Percentiles rank a stretch among this genome's conserved stretches.
Evolutionary conservation across 2,888 invertebrate genomes (phyloP).

Genomic region (Biston betularia): DNA sequence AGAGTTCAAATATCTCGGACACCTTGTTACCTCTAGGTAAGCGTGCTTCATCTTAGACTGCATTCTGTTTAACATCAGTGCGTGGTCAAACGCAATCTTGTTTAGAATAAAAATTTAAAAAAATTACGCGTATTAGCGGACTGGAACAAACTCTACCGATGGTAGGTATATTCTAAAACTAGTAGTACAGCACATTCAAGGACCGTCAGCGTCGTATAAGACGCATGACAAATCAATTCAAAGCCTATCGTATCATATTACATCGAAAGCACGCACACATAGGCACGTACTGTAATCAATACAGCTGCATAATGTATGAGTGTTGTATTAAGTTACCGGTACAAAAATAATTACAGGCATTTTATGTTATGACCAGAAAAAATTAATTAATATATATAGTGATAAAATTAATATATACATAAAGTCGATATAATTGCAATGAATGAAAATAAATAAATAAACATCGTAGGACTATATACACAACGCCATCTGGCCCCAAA

Average conservation of each 20-base stretch:
- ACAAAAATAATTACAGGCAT: neutral
- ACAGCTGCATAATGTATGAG: conserved; percentile 40
- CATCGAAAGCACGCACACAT: conserved; percentile 30
- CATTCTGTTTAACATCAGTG: no score
- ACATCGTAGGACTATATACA: no score
- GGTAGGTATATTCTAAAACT: neutral
- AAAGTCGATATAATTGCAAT: no score
- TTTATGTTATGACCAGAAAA: neutral
- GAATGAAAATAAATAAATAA: no score
- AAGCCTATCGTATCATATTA: conserved; percentile 50
- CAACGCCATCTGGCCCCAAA: no score
- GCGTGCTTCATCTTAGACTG: no score
- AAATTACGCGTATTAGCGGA: no score
- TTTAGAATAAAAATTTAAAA: no score
- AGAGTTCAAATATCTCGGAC: no score
- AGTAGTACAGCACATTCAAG: conserved; percentile 48
- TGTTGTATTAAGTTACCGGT: conserved; percentile 11
- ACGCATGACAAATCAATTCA: conserved; percentile 64
- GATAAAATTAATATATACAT: neutral
- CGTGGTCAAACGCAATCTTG: no score
- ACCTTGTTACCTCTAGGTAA: no score
- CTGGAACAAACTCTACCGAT: no score
- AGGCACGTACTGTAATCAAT: conserved; percentile 24
- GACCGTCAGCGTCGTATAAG: conserved; percentile 48
- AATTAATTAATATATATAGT: neutral